phyloP scores from a whole-genome alignment of 1,140 invertebrate species.

The Idris sp. region DNA sequence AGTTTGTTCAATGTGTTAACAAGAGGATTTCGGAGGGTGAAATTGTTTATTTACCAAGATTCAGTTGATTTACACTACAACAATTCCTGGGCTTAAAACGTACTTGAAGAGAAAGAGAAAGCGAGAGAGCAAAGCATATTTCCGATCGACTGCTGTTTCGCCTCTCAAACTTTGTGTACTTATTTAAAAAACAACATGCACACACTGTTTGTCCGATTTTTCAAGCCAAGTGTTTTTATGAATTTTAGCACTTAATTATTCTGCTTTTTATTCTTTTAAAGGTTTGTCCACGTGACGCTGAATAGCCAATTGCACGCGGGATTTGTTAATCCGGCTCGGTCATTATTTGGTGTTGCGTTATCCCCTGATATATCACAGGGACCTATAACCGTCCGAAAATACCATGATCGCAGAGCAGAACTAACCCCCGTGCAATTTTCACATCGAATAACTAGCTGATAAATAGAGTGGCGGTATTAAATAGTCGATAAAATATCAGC shows the following conservation, averaged over 20 bases:
- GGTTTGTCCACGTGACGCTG: constrained; percentile 17
- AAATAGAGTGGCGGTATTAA: constrained; percentile 53
- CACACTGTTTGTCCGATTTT: constrained; percentile 8
- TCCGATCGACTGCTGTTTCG: too few relatives aligned
- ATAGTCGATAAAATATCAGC: constrained; percentile 56
- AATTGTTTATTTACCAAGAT: constrained; percentile 53
- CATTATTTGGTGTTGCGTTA: constrained; percentile 70
- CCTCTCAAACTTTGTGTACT: neutral
- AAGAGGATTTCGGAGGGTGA: constrained; percentile 46
- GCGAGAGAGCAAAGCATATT: constrained; percentile 12
- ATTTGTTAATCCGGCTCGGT: constrained; percentile 68
- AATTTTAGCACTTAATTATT: constrained; percentile 1
- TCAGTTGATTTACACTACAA: constrained; percentile 55
- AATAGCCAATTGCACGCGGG: constrained; percentile 68
- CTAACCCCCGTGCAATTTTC: constrained; percentile 47
- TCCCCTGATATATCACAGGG: constrained; percentile 59
- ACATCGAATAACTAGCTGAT: constrained; percentile 50
- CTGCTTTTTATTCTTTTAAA: constrained; percentile 4
- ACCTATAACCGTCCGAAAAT: constrained; percentile 36
- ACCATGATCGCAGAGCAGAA: constrained; percentile 50
- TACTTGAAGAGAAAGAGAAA: constrained; percentile 19
- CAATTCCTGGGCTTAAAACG: constrained; percentile 53
- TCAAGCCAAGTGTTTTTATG: constrained; percentile 15
- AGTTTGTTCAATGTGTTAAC: constrained; percentile 58
- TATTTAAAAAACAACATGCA: constrained; percentile 15